These are phyloP conservation scores for Ictidomys tridecemlineatus DNA, from an alignment of 2,113 vertebrate genomes.

Conservation along the genomic window DNA sequence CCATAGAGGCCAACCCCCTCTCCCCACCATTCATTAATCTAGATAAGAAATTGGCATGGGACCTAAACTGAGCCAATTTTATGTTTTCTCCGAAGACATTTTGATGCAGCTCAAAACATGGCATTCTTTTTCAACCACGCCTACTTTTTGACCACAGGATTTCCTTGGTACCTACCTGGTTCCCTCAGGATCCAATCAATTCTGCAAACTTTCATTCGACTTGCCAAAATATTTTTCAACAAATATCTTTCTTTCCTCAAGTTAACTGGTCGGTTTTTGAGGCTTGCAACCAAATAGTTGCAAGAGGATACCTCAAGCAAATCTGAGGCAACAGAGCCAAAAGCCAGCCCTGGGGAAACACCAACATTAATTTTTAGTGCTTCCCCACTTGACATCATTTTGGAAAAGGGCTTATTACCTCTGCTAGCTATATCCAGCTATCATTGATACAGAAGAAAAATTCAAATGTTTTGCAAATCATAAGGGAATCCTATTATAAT, in stretches of 20 bases:
- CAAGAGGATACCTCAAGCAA: neutral
- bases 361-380: neutral
- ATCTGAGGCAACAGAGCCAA: neutral
- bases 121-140: neutral
- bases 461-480: slow-evolving; percentile 13
- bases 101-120: neutral
- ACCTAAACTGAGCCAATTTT: neutral
- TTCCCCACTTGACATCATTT: neutral
- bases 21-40: neutral
- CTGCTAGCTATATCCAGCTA: neutral
- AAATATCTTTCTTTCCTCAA: neutral
- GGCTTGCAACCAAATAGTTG: neutral
- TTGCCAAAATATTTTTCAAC: slow-evolving; percentile 47
- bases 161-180: neutral
- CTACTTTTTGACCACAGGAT: neutral
- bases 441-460: neutral
- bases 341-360: neutral
- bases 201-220: neutral
- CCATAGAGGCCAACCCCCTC: neutral
- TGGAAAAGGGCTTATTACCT: neutral
- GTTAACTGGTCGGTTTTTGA: neutral
- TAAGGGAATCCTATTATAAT: neutral
- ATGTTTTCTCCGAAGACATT: neutral
- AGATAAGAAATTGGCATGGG: neutral
- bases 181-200: neutral